phyloP scores from a whole-genome alignment of 1,140 invertebrate genomes.

The Mylabris phalerata region DNA sequence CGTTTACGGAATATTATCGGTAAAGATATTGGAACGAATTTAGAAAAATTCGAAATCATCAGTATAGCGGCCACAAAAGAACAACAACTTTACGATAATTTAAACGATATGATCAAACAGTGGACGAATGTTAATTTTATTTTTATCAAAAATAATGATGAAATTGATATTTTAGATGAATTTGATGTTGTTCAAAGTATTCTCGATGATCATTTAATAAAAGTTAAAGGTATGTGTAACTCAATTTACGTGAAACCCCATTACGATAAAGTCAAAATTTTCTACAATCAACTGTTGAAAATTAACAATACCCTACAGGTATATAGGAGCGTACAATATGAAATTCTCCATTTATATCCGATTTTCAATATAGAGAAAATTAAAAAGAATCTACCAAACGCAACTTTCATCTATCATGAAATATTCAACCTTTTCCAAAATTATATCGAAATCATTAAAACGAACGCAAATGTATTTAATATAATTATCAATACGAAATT shows the following conservation, averaged over 20 bases:
- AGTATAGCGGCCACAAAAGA: slow-evolving; percentile 86
- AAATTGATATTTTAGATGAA: slow-evolving; percentile 56
- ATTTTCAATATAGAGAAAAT: slow-evolving; percentile 90
- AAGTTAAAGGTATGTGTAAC: slow-evolving; percentile 77
- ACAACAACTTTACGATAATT: slow-evolving; percentile 64
- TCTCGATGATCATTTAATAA: slow-evolving; percentile 81
- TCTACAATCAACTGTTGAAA: slow-evolving; percentile 70
- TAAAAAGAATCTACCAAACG: slow-evolving; percentile 81
- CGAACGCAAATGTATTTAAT: slow-evolving; percentile 53
- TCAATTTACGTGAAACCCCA: slow-evolving; percentile 87
- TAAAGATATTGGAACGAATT: slow-evolving; percentile 57
- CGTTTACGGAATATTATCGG: slow-evolving; percentile 74
- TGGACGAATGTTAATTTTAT: slow-evolving; percentile 70
- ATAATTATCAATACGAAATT: slow-evolving; percentile 62
- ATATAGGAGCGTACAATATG: slow-evolving; percentile 77
- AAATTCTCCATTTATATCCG: slow-evolving; percentile 81
- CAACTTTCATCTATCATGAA: slow-evolving; percentile 49
- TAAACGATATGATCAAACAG: slow-evolving; percentile 74
- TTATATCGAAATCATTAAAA: slow-evolving; percentile 66
- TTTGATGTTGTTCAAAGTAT: slow-evolving; percentile 77
- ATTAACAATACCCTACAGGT: slow-evolving; percentile 73
- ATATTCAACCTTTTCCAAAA: slow-evolving; percentile 68
- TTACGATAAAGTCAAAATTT: slow-evolving; percentile 62
- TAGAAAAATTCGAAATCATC: slow-evolving; percentile 76
- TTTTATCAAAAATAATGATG: not conserved